Percentiles rank a stretch among this genome's conserved stretches.
phyloP scores from a whole-genome alignment of 2,113 vertebrate genomes.

The Shinisaurus crocodilurus region DNA sequence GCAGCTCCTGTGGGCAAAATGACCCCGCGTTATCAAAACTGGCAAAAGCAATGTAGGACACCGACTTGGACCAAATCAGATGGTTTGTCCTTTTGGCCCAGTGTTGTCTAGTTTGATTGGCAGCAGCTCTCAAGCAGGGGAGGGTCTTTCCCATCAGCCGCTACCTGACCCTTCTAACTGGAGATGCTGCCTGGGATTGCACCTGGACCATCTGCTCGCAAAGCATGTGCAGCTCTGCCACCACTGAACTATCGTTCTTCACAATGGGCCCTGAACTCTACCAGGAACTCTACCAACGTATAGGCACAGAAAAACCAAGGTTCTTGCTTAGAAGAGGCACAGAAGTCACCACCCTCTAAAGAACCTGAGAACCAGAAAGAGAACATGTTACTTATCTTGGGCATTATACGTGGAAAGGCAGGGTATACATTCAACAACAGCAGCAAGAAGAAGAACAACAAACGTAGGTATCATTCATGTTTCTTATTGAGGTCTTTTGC shows the following conservation, averaged over 20 bases:
- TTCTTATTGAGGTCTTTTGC: background rate
- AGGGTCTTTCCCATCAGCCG: background rate
- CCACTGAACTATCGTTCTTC: background rate
- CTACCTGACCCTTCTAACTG: background rate
- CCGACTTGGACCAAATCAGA: background rate
- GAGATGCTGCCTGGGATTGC: background rate
- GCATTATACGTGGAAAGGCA: background rate
- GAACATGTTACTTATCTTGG: background rate
- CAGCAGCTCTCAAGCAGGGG: background rate
- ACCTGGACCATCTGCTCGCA: too few species aligned
- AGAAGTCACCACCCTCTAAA: background rate
- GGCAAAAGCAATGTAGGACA: background rate
- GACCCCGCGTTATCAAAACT: background rate
- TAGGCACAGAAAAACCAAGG: too few species aligned
- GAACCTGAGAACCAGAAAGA: background rate
- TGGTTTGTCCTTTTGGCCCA: too few species aligned
- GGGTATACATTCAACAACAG: background rate
- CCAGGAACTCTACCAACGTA: too few species aligned
- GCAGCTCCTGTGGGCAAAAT: background rate
- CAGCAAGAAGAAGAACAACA: background rate
- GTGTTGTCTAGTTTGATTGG: too few species aligned
- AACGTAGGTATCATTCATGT: background rate
- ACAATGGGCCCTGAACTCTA: background rate
- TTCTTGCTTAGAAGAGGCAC: background rate
- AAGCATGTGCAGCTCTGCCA: background rate